Evolutionary conservation across 2,888 invertebrate species (phyloP), one percentile per base, ranked within the genome.

Genomic region (Ectemnius cavifrons): DNA sequence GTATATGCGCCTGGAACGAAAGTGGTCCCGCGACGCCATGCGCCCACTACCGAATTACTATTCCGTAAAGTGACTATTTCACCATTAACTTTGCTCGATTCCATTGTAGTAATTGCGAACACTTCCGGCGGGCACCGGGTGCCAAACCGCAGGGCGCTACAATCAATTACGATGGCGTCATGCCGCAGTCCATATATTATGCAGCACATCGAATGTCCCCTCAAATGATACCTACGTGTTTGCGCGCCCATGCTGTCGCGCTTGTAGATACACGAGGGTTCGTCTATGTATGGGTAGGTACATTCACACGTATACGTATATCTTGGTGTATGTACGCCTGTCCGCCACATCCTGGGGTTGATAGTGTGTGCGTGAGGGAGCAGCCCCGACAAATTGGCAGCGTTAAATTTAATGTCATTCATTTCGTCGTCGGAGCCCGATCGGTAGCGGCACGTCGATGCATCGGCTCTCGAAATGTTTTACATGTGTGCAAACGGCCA

Each of bases 101-200:
- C 85, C 86, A 86, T 88, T 87, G 86, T 86, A 87, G 87, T 88
- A 88, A 89, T 88, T 88, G 86, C 82, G 82, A 86, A 86, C 86
- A 88, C 87, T 89, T 89, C 84, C 86, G 87, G 84, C 86, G 87
- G 84, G 82, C 87, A 87, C 67, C 88, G 86, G 86, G 84, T 84
- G 89, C 88, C 88, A 88, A 89, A 89, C 89, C 89, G 84, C 87
- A 85, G 83, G 78, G 79, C 85, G 84, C 84, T 88, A 87, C 87
- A 89, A 89, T 89, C 89, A 89, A 89, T 89, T 89, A 88, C 87
- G 79, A 80, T 75, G 81, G 83, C 83, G 83, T 84, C 82, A 84
- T 82, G 84, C 83, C 84, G 81, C 85, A 84, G 82, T 84, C 82
- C 84, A 86, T 87, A 85, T 86, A 84, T 85, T 87, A 87, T 87